Evolutionary conservation across 2,797 vertebrate species (phyloP), one percentile per base, ranked within the genome.

Genomic region (Eleutherodactylus coqui): DNA sequence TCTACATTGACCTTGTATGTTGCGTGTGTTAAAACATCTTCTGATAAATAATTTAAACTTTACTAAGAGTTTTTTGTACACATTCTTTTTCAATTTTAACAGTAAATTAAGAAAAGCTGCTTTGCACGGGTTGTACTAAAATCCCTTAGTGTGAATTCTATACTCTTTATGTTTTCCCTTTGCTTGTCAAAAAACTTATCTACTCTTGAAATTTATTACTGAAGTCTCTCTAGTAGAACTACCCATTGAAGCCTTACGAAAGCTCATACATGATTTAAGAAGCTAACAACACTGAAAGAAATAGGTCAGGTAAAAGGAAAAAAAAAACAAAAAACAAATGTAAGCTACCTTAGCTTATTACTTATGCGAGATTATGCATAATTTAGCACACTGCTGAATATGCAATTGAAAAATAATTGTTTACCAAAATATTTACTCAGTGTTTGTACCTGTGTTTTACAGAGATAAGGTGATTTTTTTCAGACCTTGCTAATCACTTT

Each of bases 351-450:
- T 95, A 92, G 90, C 94, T 94, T 95, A 95, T 95, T 96, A 94
- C 95, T 95, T 95, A 95, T 96, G 94, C 94, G 95, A 95, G 94
- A 95, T 95, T 95, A 96, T 96, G 94, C 94, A 96, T 96, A 96
- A 96, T 96, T 96, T 96, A 96, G 93, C 94, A 95, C 91, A 91
- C 94, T 95, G 93, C 94, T 95, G 95, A 95, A 95, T 96, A 95
- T 95, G 94, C 94, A 95, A 93, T 94, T 92, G 86, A 89, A 93
- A 94, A 95, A 95, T 94, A 94, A 95, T 95, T 95, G 94, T 95
- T 95, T 95, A 95, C 95, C 93, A 95, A 96, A 95, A 95, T 96
- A 96, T 96, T 95, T 95, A 95, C 94, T 95, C 94, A 91, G 92
- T 93, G 92, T 94, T 93, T 90, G 85, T 94, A 94, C 92, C 93